Percentiles rank a stretch among this genome's conserved stretches.
Conservation (phyloP, 1,140 invertebrate genomes). For the Scaptomyza pallida region DNA sequence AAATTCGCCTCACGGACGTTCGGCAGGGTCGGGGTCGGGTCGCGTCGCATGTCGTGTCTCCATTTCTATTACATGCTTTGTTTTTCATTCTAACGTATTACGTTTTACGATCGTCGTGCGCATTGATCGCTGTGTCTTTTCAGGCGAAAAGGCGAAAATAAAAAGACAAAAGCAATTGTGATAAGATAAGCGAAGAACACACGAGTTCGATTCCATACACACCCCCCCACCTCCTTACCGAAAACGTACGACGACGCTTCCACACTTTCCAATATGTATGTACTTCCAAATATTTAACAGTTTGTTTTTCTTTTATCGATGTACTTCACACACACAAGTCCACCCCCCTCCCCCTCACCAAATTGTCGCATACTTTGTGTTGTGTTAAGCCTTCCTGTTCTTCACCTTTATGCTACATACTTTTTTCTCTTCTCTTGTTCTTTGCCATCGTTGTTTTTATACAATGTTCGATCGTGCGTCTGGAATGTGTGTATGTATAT, state of each 20-base stretch:
- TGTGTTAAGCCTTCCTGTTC: conserved; percentile 62
- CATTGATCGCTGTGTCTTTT: conserved; percentile 5
- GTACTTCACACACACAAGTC: conserved; percentile 35
- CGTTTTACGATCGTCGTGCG: not conserved
- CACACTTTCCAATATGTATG: not conserved
- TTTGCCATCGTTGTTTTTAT: conserved; percentile 15
- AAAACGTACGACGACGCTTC: too few relatives aligned
- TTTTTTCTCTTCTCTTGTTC: conserved; percentile 20
- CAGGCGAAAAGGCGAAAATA: conserved; percentile 30
- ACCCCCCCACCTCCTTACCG: not conserved
- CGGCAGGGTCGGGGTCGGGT: not conserved
- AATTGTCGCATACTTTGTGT: not conserved
- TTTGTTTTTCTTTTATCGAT: conserved; percentile 20
- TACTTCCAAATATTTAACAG: not conserved
- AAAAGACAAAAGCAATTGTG: conserved; percentile 36
- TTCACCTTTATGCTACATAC: conserved; percentile 42
- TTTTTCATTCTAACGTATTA: too few relatives aligned
- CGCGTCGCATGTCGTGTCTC: not conserved
- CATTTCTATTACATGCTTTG: not conserved
- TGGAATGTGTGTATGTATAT: conserved; percentile 24
- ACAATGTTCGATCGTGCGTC: conserved; percentile 47
- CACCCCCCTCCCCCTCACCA: not conserved
- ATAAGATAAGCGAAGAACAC: conserved; percentile 51
- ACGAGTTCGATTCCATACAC: conserved; percentile 16
- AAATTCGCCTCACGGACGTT: conserved; percentile 31